Evolutionary conservation across 2,797 vertebrate species (phyloP), one percentile per base, ranked within the genome.

Genomic region (Pelochelys cantorii): DNA sequence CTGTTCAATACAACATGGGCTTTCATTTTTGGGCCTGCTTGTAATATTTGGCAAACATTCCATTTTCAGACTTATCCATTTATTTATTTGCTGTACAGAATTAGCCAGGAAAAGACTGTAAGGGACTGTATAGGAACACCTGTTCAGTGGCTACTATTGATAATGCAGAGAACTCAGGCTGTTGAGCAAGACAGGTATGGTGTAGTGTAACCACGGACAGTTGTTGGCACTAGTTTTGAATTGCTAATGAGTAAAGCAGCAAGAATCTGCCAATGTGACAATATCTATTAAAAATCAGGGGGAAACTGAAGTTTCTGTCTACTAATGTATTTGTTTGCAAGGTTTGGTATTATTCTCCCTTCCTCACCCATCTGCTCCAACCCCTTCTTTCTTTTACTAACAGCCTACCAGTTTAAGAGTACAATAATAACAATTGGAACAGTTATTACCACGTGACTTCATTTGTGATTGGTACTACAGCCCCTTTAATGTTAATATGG

Each of bases 161-260:
- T 81, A 81, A 86, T 77, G 17, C 54, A 55, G 94, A 79, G 74
- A 92, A 95, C 94, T 86, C 85, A 90, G 42, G 75, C 78, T 92
- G 68, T 79, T 88, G 84, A 87, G 90, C 81, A 87, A 83, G 86
- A 5, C 34, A 15, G 14, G 60, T 53, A 27, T 27, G 14, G 27
- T 53, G 3, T 53, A 13, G 25, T 77, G 79, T 59, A 57, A 54
- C 54, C 42, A 27, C 34, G 48, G 71, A 86, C 75, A 75, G 54
- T 59, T 87, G 86, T 74, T 78, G 82, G 84, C 88, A 83, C 53
- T 74, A 83, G 71, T 57, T 65, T 86, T 79, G 37, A 34, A 81
- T 12, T 29, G 42, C 74, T 93, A 62, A 88, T 42, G 37, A 82
- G 88, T 74, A 89, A 83, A 89, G 37, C 11, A 83, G 83, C 52